Conservation (phyloP, 1,140 invertebrate genomes). For the Philotrypesis tridentata region DNA sequence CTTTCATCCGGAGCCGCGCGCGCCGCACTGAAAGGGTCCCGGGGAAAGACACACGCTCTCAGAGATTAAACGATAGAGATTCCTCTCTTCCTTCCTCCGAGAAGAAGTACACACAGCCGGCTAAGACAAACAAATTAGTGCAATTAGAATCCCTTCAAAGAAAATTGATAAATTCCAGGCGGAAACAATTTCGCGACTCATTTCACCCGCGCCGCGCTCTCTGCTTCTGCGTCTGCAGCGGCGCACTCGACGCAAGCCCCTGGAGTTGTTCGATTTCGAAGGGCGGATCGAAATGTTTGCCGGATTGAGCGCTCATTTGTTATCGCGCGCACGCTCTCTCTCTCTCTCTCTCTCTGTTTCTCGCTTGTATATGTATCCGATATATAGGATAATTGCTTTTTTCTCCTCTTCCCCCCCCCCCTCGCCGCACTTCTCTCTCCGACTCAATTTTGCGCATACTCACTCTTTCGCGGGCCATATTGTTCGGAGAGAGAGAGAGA, state of each 20-base stretch:
- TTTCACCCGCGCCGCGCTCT: slow-evolving; percentile 60
- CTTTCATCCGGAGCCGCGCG: slow-evolving; percentile 51
- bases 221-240: neutral
- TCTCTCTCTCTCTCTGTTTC: too few species aligned
- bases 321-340: slow-evolving; percentile 32
- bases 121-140: slow-evolving; percentile 73
- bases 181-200: slow-evolving; percentile 74
- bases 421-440: neutral
- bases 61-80: slow-evolving; percentile 72
- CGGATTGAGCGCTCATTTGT: slow-evolving; percentile 67
- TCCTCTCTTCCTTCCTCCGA: slow-evolving; percentile 53
- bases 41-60: slow-evolving; percentile 44
- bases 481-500: slow-evolving; percentile 37
- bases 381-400: slow-evolving; percentile 46
- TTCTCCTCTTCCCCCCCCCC: neutral
- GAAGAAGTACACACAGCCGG: slow-evolving; percentile 44
- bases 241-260: too few species aligned
- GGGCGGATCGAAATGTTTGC: slow-evolving; percentile 57
- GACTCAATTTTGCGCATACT: slow-evolving; percentile 3
- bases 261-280: neutral
- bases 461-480: slow-evolving; percentile 29
- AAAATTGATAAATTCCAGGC: slow-evolving; percentile 75
- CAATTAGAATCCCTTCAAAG: slow-evolving; percentile 74
- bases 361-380: neutral
- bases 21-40: slow-evolving; percentile 53